Percentiles rank a stretch among this genome's conserved stretches.
Conservation (phyloP, 2,113 vertebrate species). For the Chaetura pelagica region DNA sequence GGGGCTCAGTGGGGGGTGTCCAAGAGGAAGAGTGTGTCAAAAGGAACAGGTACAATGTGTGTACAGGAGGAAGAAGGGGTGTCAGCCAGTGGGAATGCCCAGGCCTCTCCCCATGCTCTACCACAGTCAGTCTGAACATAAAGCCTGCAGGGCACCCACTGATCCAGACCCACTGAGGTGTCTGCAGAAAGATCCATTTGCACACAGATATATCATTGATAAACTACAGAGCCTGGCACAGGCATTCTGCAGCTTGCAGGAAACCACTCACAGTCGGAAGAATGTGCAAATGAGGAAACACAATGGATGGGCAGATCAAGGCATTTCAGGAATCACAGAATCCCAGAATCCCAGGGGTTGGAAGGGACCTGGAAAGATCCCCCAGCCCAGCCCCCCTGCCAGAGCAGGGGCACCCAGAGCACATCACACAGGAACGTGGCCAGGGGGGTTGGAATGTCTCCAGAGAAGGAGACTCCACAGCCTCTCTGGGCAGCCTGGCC, state of each 20-base stretch:
- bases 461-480: no score
- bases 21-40: background rate
- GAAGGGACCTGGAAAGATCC: no score
- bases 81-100: background rate
- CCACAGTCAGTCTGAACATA: background rate
- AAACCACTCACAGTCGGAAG: background rate
- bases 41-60: accelerated
- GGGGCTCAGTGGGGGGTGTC: background rate
- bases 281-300: background rate
- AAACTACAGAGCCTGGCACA: background rate
- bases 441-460: no score
- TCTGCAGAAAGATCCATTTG: background rate
- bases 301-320: background rate
- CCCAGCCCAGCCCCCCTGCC: no score
- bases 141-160: background rate
- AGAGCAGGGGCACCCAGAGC: no score
- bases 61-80: no score
- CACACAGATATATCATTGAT: background rate
- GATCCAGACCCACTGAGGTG: background rate
- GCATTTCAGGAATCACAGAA: background rate
- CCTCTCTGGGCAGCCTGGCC: no score
- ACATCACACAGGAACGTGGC: no score
- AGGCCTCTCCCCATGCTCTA: accelerated
- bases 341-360: no score
- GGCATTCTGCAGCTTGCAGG: background rate